Conservation (phyloP, 1,140 invertebrate genomes). For the Antheraea mylitta region DNA sequence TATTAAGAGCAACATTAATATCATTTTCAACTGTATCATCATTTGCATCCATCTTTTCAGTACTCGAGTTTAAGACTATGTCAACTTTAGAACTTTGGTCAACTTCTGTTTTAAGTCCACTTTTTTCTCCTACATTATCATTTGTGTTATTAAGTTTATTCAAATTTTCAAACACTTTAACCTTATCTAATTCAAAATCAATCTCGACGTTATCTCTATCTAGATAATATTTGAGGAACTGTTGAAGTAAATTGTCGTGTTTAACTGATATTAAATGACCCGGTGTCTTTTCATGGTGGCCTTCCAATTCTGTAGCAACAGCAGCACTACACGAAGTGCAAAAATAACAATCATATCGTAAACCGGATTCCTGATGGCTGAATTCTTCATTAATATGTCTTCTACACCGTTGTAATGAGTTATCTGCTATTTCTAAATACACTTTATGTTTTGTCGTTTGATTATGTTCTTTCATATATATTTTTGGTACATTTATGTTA, state of each 20-base stretch:
- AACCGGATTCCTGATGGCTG: background rate
- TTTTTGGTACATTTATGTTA: background rate
- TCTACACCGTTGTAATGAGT: background rate
- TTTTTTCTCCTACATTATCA: background rate
- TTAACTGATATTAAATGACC: background rate
- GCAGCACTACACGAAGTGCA: background rate
- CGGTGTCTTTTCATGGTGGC: background rate
- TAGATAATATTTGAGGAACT: background rate
- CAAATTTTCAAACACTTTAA: background rate
- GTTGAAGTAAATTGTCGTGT: background rate
- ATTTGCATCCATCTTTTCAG: background rate
- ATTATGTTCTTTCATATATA: background rate
- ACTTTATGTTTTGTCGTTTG: background rate
- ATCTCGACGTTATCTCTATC: background rate
- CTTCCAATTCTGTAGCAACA: background rate
- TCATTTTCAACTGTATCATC: background rate
- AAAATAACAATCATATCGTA: background rate
- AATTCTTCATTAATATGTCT: background rate
- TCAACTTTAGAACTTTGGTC: background rate
- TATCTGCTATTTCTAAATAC: background rate
- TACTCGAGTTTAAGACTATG: background rate
- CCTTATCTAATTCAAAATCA: background rate
- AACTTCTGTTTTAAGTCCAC: background rate
- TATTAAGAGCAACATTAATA: background rate
- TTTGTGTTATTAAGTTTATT: background rate